Percentiles rank a stretch among this genome's conserved stretches.
phyloP scores from a whole-genome alignment of 1,140 invertebrate species.

The Bathynomus jamesi region DNA sequence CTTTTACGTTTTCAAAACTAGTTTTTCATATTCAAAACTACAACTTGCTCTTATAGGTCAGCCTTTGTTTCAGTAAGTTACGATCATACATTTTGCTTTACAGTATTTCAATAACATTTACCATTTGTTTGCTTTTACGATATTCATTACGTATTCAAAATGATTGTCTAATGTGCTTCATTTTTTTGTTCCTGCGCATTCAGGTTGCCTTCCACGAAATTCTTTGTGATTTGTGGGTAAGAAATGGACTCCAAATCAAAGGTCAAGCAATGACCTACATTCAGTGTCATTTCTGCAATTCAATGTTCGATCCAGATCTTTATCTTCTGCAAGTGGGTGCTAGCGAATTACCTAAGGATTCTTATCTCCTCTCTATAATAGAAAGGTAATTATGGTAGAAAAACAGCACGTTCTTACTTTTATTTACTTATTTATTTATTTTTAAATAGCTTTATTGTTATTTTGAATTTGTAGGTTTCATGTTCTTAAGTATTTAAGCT shows the following conservation, averaged over 20 bases:
- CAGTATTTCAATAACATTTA: too few species aligned
- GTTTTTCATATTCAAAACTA: not conserved
- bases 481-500: conserved; percentile 45
- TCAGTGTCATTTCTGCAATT: conserved; percentile 96
- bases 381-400: conserved; percentile 59
- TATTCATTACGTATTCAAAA: too few species aligned
- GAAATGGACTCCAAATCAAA: conserved; percentile 94
- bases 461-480: conserved; percentile 57
- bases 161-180: too few species aligned
- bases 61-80: too few species aligned
- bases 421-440: conserved; percentile 11
- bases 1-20: conserved; percentile 15
- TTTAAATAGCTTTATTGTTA: not conserved
- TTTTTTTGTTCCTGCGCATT: too few species aligned
- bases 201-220: conserved; percentile 95
- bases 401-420: not conserved
- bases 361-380: conserved; percentile 76
- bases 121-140: too few species aligned
- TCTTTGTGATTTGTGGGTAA: conserved; percentile 83
- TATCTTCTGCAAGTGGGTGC: conserved; percentile 89
- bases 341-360: conserved; percentile 72
- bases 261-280: conserved; percentile 98
- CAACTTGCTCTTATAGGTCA: not conserved
- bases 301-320: conserved; percentile 93
- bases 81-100: too few species aligned